These are phyloP conservation scores for Orius laevigatus DNA, from an alignment of 1,140 invertebrate species.

Conservation along the genomic window DNA sequence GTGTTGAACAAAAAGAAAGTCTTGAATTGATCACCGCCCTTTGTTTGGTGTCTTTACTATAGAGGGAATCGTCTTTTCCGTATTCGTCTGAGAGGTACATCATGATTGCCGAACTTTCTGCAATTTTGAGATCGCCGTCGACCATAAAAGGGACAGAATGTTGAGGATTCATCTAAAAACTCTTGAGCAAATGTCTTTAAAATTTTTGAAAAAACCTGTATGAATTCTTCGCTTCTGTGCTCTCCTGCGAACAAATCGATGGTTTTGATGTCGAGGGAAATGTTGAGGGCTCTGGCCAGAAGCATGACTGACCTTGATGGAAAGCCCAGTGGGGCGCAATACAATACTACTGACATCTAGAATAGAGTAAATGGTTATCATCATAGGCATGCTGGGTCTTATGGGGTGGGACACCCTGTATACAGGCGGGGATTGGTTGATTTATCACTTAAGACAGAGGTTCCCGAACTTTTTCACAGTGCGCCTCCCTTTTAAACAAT, in stretches of 20 bases:
- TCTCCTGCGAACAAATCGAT: constrained; percentile 13
- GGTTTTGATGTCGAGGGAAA: constrained; percentile 13
- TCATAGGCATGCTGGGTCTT: too few relatives aligned
- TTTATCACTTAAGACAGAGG: too few relatives aligned
- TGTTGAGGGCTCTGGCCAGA: constrained; percentile 8
- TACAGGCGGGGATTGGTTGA: too few relatives aligned
- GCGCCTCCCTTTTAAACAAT: too few relatives aligned
- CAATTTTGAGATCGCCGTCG: constrained; percentile 44
- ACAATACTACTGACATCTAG: constrained; percentile 17
- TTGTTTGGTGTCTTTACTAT: constrained; percentile 46
- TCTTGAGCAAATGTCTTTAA: background rate
- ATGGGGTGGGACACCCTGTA: too few relatives aligned
- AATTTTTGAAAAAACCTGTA: constrained; percentile 14
- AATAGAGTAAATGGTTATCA: constrained; percentile 1
- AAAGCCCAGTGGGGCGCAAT: constrained; percentile 13
- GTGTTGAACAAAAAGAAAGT: constrained; percentile 49
- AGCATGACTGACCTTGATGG: constrained; percentile 16
- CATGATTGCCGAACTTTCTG: constrained; percentile 55
- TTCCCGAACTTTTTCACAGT: too few relatives aligned
- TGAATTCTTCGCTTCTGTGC: constrained; percentile 14
- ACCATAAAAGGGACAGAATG: constrained; percentile 48
- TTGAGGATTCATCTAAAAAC: constrained; percentile 41
- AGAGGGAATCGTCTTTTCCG: constrained; percentile 46
- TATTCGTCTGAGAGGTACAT: constrained; percentile 54
- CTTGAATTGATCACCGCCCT: constrained; percentile 54